phyloP scores from a whole-genome alignment of 2,888 invertebrate genomes.

The Caenorhabditis zanzibari region DNA sequence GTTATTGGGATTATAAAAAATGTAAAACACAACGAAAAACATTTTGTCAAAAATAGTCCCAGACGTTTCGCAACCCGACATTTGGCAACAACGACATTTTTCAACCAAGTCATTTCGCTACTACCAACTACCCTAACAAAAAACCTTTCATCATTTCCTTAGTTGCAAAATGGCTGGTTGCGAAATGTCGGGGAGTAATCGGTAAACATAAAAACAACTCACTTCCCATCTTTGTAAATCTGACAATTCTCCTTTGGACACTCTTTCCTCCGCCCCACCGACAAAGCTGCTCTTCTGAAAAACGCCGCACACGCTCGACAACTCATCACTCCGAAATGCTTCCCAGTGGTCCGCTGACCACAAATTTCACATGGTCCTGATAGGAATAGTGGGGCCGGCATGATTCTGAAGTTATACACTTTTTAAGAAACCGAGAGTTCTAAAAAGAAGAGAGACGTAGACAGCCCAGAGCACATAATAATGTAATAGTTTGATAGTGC shows the following conservation, averaged over 20 bases:
- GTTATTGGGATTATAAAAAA: no score
- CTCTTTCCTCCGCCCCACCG: background rate
- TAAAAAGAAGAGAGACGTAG: background rate
- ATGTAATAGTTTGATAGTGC: background rate
- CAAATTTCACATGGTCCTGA: conserved; percentile 25
- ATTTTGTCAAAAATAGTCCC: no score
- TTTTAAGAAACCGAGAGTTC: background rate
- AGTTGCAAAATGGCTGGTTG: no score
- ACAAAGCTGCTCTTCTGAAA: background rate
- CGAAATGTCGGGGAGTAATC: no score
- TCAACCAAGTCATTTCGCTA: no score
- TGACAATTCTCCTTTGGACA: conserved; percentile 2
- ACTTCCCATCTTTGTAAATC: conserved; percentile 22
- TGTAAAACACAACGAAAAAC: no score
- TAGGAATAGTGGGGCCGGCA: conserved; percentile 19
- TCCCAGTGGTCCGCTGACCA: conserved; percentile 42
- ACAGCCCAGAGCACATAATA: background rate
- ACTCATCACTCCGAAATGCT: conserved; percentile 45
- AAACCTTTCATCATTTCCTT: no score
- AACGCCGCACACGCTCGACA: conserved; percentile 59
- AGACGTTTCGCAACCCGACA: no score
- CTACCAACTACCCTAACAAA: no score
- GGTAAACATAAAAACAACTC: conserved; percentile 3
- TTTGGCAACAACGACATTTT: no score
- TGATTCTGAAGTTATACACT: background rate